Base-by-base conservation (phyloP, 2,888 invertebrate genomes). In the Chaitophorus viminalis region DNA sequence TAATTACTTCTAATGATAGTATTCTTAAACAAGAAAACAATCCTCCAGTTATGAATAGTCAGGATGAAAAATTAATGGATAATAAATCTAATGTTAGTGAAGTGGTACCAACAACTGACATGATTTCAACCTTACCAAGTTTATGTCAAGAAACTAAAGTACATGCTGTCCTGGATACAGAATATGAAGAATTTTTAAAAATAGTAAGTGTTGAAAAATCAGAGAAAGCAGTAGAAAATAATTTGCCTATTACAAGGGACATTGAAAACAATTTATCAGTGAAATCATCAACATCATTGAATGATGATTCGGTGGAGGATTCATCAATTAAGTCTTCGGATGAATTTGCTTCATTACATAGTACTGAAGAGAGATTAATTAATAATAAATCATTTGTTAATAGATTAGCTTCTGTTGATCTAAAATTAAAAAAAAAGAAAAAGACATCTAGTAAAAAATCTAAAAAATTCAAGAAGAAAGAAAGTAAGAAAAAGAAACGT, bases 101-200 rank as follows among this genome's bases (percentile, higher is more conserved):
- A 21, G 39, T 31, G 17, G 74, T 72, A 75, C 11, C 31, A 29
- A 78, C 70, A 3, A 81, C 74, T 74, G 74, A 87, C 3, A 8
- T 46, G 25, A 31, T 25, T 74, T 33, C 74, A 39, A 29, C 75
- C 31, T 17, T 39, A n/a, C 54, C 78, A 3, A 72, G 31, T 36
- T 3, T 17, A 3, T 54, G 17, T 74, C 60, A 87, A 18, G 39
- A 74, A 46, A 36, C 74, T 18, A 79, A 81, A 65, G 87, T 6
- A 25, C 36, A 39, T 29, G 39, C 79, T 33, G 86, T 82, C 70
- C 70, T 89, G 36, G 86, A 75, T 76, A 78, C 81, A 36, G 89
- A 89, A 82, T 89, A 89, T 82, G 89, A 89, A 89, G 86, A 89
- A 70, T 89, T 89, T 79, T 74, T 89, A 60, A 89, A 89, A 88